Conservation (phyloP, 2,113 vertebrate genomes). For the Myotis davidii region DNA sequence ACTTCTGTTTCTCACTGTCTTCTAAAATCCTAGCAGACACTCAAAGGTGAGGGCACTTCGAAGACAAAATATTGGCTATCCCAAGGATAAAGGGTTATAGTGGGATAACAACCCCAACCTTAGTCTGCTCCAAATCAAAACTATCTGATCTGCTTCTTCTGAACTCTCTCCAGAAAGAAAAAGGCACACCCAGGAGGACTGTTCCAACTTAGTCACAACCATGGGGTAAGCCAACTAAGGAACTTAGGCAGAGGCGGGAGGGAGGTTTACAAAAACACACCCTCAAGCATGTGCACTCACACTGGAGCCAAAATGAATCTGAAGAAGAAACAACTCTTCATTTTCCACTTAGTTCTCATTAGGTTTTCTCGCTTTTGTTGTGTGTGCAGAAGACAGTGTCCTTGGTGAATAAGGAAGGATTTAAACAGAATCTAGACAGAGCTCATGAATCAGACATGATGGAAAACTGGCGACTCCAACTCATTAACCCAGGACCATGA, state of each 20-base stretch:
- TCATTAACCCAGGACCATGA: slow-evolving; percentile 58
- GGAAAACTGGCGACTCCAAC: slow-evolving; percentile 68
- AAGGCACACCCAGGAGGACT: slow-evolving; percentile 73
- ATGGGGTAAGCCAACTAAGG: slow-evolving; percentile 72
- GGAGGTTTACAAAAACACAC: slow-evolving; percentile 71
- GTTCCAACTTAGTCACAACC: slow-evolving; percentile 77
- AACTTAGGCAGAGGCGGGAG: slow-evolving; percentile 59
- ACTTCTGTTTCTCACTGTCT: slow-evolving; percentile 55
- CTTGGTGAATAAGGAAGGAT: slow-evolving; percentile 68
- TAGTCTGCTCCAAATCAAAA: slow-evolving; percentile 65
- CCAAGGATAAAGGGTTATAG: slow-evolving; percentile 47
- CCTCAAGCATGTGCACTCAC: slow-evolving; percentile 69
- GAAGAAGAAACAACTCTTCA: slow-evolving; percentile 72
- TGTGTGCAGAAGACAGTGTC: slow-evolving; percentile 70
- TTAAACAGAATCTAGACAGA: slow-evolving; percentile 70
- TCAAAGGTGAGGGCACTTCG: slow-evolving; percentile 17
- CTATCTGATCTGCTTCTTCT: slow-evolving; percentile 65
- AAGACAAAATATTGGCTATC: slow-evolving; percentile 45
- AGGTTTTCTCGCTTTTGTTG: slow-evolving; percentile 72
- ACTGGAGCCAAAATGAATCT: slow-evolving; percentile 72
- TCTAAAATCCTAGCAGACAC: slow-evolving; percentile 45
- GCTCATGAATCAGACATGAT: slow-evolving; percentile 70
- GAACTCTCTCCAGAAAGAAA: slow-evolving; percentile 71
- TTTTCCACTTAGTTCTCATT: slow-evolving; percentile 73
- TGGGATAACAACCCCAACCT: slow-evolving; percentile 41